Percentiles rank a stretch among this genome's conserved stretches.
Evolutionary conservation across 2,113 vertebrate genomes (phyloP).

Genomic region (Catharus bicknelli): DNA sequence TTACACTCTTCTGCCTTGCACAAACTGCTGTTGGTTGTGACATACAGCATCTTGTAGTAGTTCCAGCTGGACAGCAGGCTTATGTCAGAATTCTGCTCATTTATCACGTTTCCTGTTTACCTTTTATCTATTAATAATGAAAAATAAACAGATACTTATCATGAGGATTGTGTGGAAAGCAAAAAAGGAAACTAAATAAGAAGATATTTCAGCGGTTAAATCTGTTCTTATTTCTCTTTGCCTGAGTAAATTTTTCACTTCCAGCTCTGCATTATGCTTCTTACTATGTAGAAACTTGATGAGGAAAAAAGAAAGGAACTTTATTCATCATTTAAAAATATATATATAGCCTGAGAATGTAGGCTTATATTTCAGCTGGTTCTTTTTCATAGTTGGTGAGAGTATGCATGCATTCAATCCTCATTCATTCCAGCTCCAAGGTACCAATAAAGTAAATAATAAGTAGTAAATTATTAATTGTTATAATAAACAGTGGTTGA

Average conservation of each 20-base stretch:
- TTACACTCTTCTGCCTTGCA: background rate
- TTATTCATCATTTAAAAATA: background rate
- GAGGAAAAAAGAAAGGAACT: background rate
- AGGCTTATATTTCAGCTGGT: background rate
- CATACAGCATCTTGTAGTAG: background rate
- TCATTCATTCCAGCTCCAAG: background rate
- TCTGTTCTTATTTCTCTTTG: background rate
- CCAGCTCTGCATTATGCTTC: background rate
- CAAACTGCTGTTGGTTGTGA: background rate
- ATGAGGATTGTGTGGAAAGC: background rate
- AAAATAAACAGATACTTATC: background rate
- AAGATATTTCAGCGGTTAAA: background rate
- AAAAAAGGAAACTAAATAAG: background rate
- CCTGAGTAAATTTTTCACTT: background rate
- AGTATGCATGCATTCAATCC: background rate
- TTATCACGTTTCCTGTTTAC: background rate
- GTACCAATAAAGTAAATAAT: background rate
- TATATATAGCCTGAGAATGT: background rate
- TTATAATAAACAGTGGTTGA: background rate
- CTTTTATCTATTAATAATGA: background rate
- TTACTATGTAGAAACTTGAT: background rate
- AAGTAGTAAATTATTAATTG: background rate
- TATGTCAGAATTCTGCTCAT: background rate
- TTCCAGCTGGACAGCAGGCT: background rate
- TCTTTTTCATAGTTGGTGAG: background rate